Percentiles rank a stretch among this genome's conserved stretches.
Evolutionary conservation across 2,113 vertebrate species (phyloP).

Genomic region (Okapia johnstoni): DNA sequence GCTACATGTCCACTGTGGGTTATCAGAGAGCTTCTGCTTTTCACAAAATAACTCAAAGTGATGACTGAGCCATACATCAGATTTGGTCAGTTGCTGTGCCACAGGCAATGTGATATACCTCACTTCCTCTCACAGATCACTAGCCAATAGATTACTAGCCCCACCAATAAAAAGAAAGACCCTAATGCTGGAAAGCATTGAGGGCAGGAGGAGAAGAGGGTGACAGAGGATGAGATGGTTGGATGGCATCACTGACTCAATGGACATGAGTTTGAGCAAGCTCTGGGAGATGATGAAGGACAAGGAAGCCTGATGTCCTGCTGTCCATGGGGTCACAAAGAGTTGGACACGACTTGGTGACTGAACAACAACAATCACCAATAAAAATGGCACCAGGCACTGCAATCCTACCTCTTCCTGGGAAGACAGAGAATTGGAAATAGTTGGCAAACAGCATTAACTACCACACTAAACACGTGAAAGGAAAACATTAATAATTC

Average conservation of each 20-base stretch:
- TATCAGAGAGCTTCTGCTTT: background rate
- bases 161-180: background rate
- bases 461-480: background rate
- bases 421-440: background rate
- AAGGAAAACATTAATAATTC: constrained; percentile 20
- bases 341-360: background rate
- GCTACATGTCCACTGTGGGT: background rate
- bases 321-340: background rate
- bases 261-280: background rate
- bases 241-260: background rate
- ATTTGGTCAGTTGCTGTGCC: background rate
- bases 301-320: background rate
- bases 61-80: background rate
- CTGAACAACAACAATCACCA: background rate
- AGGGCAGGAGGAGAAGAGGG: background rate
- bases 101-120: background rate
- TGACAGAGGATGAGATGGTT: background rate
- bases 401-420: background rate
- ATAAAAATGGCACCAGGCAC: background rate
- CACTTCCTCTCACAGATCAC: background rate
- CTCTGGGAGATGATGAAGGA: background rate
- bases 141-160: background rate
- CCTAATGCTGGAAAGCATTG: background rate
- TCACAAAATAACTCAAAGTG: background rate
- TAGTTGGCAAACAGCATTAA: background rate